A percentile compares a stretch with the other conserved stretches of the same genome.
phyloP scores from a whole-genome alignment of 2,113 vertebrate genomes.

The Aix galericulata region DNA sequence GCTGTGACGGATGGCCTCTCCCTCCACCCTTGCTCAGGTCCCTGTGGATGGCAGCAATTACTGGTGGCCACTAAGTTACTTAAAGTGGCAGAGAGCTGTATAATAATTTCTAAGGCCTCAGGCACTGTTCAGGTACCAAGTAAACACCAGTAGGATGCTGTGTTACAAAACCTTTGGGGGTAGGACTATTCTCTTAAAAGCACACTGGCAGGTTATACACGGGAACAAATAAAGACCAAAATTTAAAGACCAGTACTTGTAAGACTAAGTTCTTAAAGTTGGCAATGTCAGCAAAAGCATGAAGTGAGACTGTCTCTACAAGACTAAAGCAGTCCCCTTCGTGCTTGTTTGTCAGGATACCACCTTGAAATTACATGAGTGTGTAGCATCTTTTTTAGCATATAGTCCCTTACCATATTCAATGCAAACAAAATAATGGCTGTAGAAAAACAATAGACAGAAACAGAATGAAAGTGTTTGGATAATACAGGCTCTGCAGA shows the following conservation, averaged over 20 bases:
- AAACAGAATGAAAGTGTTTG: not conserved
- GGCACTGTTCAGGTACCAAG: not conserved
- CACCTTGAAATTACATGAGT: not conserved
- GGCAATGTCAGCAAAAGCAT: not conserved
- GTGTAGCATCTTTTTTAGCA: not conserved
- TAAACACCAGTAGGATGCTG: not conserved
- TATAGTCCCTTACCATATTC: not conserved
- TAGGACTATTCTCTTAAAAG: not conserved
- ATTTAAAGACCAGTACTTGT: not conserved
- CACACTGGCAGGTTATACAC: not conserved
- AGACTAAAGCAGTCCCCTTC: not conserved
- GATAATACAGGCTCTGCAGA: not conserved
- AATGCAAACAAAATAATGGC: not conserved
- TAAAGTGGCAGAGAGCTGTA: conserved; percentile 13
- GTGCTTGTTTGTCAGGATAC: not conserved
- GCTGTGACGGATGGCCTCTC: not conserved
- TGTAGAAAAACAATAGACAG: not conserved
- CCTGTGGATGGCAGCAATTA: not conserved
- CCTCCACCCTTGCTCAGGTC: not conserved
- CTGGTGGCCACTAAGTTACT: not conserved
- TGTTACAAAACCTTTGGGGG: not conserved
- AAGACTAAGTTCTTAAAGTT: not conserved
- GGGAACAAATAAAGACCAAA: not conserved
- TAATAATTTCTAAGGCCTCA: not conserved
- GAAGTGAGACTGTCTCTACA: not conserved